A percentile compares a stretch with the other conserved stretches of the same genome.
These are phyloP conservation scores for Vollenhovia emeryi DNA, from an alignment of 1,140 invertebrate genomes.

Conservation along the genomic window DNA sequence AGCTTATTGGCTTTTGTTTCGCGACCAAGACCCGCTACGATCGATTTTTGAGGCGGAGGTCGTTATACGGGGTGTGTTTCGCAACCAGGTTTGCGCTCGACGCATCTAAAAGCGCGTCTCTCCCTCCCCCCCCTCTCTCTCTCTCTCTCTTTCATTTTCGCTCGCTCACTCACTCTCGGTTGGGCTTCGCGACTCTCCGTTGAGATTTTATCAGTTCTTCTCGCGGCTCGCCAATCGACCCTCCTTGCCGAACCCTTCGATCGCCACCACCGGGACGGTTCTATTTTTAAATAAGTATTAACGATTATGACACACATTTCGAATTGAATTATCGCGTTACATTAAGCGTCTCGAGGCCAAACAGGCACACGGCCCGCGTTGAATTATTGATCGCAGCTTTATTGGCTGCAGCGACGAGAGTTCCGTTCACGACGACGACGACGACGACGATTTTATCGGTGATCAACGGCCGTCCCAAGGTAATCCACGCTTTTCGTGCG, in stretches of 20 bases:
- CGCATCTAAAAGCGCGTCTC: too few relatives aligned
- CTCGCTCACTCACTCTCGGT: too few relatives aligned
- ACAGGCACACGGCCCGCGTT: slow-evolving; percentile 58
- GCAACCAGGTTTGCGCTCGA: background rate
- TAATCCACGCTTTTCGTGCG: background rate
- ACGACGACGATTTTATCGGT: slow-evolving; percentile 50
- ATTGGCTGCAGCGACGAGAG: slow-evolving; percentile 29
- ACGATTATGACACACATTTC: slow-evolving; percentile 36
- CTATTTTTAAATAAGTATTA: slow-evolving; percentile 8
- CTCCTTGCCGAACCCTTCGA: background rate
- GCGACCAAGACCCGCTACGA: background rate
- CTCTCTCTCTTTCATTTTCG: too few relatives aligned
- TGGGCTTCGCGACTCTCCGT: too few relatives aligned
- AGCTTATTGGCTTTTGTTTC: background rate
- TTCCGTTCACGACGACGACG: slow-evolving; percentile 19
- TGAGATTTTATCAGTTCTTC: background rate
- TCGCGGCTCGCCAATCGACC: background rate
- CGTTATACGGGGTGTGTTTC: slow-evolving; percentile 22
- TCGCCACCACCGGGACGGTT: background rate
- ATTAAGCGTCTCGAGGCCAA: slow-evolving; percentile 41
- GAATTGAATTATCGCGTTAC: slow-evolving; percentile 48
- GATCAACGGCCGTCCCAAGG: slow-evolving; percentile 32
- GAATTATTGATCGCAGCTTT: slow-evolving; percentile 72
- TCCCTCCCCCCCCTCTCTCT: too few relatives aligned
- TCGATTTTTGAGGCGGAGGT: slow-evolving; percentile 45